Evolutionary conservation across 2,797 vertebrate species (phyloP).

Genomic region (Lithobates sylvaticus): DNA sequence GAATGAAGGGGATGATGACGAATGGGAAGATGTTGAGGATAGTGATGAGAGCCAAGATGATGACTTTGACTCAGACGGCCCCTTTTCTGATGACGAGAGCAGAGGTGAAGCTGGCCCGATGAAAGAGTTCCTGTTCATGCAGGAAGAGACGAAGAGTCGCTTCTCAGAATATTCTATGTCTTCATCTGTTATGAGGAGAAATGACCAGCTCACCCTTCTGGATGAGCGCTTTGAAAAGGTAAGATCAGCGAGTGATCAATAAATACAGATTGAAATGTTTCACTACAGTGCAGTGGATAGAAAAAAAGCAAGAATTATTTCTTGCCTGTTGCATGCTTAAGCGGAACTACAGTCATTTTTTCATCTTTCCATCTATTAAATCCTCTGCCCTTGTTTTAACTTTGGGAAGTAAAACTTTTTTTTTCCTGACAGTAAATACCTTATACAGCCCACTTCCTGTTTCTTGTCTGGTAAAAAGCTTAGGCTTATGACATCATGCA

Average conservation of each 20-base stretch:
- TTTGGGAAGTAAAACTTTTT: too few species aligned
- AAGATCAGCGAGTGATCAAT: not conserved
- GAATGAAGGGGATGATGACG: conserved; percentile 70
- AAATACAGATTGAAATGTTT: too few species aligned
- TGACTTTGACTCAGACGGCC: conserved; percentile 77
- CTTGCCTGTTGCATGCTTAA: too few species aligned
- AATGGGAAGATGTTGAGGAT: conserved; percentile 85
- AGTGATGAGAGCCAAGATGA: conserved; percentile 64
- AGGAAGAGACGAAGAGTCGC: conserved; percentile 94
- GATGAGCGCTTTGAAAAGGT: conserved; percentile 96
- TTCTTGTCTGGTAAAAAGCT: too few species aligned
- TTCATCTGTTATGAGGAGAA: conserved; percentile 93
- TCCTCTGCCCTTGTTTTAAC: too few species aligned
- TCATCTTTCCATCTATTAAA: too few species aligned
- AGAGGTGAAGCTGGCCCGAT: not conserved
- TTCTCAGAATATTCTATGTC: conserved; percentile 96
- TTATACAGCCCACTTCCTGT: too few species aligned
- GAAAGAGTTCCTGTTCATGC: conserved; percentile 83
- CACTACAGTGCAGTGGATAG: too few species aligned
- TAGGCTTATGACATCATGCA: too few species aligned
- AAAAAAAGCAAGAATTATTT: too few species aligned
- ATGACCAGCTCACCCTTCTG: conserved; percentile 90
- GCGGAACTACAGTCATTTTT: too few species aligned
- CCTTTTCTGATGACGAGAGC: conserved; percentile 74
- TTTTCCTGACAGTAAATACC: too few species aligned